Conservation (phyloP, 2,113 vertebrate species). For the Corynorhinus townsendii region DNA sequence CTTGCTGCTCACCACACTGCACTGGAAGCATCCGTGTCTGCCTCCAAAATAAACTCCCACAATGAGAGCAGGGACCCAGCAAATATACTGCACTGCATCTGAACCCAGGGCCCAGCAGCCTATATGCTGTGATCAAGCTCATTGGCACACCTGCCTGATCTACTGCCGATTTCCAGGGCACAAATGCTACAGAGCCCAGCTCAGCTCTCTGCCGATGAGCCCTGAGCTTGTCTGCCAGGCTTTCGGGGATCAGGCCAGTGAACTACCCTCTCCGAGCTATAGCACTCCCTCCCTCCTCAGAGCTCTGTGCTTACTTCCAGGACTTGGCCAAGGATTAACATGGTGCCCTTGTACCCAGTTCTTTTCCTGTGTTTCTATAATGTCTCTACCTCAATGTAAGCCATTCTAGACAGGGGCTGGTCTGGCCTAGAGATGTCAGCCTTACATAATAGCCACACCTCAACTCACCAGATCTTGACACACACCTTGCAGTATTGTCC, state of each 20-base stretch:
- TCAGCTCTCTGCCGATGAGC: background rate
- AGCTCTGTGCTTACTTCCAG: background rate
- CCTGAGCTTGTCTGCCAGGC: background rate
- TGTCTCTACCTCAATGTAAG: background rate
- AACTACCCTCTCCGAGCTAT: background rate
- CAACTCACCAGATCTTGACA: background rate
- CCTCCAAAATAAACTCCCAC: background rate
- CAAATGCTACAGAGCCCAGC: background rate
- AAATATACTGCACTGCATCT: background rate
- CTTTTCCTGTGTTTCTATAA: background rate
- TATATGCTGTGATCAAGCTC: background rate
- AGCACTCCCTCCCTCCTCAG: background rate
- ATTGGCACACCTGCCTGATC: background rate
- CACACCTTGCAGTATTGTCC: accelerated
- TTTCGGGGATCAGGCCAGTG: background rate
- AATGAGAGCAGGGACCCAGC: background rate
- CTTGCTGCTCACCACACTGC: background rate
- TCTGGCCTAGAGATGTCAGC: background rate
- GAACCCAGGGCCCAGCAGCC: background rate
- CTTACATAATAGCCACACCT: background rate
- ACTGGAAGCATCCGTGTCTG: background rate
- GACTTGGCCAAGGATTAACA: background rate
- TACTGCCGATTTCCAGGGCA: no score
- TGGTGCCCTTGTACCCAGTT: background rate
- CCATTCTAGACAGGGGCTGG: no score